Conservation (phyloP, 1,140 invertebrate genomes). For the Probaryconus sp. region DNA sequence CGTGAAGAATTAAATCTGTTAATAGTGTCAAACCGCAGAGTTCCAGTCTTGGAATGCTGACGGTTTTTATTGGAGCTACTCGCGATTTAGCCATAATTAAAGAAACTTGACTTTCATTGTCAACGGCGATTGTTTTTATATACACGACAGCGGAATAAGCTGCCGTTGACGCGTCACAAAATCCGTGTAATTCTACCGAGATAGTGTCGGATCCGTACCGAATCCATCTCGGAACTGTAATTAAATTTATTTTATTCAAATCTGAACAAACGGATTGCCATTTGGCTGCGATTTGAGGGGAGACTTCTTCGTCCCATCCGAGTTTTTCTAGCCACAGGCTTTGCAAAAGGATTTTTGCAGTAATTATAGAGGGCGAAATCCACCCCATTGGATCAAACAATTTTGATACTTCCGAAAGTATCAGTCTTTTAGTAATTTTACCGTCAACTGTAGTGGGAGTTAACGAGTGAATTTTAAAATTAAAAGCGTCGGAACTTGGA, state of each 20-base stretch:
- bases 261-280: not conserved
- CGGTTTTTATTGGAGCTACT: not conserved
- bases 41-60: not conserved
- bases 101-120: not conserved
- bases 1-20: not conserved
- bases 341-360: conserved; percentile 17
- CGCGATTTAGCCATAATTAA: not conserved
- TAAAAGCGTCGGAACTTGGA: not conserved
- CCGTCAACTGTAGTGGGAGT: too few species aligned
- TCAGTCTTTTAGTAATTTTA: not conserved
- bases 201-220: not conserved
- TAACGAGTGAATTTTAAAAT: not conserved
- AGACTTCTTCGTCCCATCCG: conserved; percentile 1
- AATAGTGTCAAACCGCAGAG: not conserved
- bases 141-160: not conserved
- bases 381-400: conserved; percentile 23
- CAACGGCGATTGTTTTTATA: not conserved
- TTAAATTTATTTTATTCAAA: too few species aligned
- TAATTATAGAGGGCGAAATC: conserved; percentile 2
- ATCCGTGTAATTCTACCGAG: not conserved
- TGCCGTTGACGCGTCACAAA: not conserved
- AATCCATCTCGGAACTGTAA: too few species aligned
- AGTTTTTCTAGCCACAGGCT: conserved; percentile 11
- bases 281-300: not conserved
- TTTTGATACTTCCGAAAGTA: conserved; percentile 5